Evolutionary conservation across 2,113 vertebrate genomes (phyloP).

Genomic region (Potamarius usumacintae): DNA sequence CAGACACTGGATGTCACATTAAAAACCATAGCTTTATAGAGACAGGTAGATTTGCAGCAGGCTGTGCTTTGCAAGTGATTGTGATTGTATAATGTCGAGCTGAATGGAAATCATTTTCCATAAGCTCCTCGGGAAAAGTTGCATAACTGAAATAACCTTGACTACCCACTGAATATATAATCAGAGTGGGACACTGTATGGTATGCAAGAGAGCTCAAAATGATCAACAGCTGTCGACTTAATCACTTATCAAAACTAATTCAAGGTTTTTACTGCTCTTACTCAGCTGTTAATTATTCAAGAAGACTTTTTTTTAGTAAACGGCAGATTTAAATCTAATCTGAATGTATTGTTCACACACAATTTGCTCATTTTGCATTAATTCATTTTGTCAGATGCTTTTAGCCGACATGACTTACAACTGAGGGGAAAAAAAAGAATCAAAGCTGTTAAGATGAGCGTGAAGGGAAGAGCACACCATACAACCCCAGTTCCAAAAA

Average conservation of each 20-base stretch:
- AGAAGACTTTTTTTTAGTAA: neutral
- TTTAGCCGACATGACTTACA: neutral
- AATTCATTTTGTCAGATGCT: neutral
- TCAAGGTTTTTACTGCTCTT: neutral
- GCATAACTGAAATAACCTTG: neutral
- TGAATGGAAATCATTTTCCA: neutral
- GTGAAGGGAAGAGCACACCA: neutral
- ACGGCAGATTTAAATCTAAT: constrained; percentile 7
- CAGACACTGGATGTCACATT: constrained; percentile 6
- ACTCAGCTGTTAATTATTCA: neutral
- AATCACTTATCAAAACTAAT: neutral
- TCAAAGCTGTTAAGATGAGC: neutral
- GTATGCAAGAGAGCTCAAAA: neutral
- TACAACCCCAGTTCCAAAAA: no score
- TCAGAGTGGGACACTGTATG: neutral
- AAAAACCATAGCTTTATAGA: neutral
- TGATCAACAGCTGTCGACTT: neutral
- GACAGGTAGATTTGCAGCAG: neutral
- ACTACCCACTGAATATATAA: neutral
- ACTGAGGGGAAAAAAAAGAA: neutral
- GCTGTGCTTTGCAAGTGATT: neutral
- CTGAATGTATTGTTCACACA: neutral
- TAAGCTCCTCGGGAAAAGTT: neutral
- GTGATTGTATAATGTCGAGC: neutral
- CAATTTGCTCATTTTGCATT: neutral